phyloP scores from a whole-genome alignment of 2,113 vertebrate genomes.

The Setophaga coronata region DNA sequence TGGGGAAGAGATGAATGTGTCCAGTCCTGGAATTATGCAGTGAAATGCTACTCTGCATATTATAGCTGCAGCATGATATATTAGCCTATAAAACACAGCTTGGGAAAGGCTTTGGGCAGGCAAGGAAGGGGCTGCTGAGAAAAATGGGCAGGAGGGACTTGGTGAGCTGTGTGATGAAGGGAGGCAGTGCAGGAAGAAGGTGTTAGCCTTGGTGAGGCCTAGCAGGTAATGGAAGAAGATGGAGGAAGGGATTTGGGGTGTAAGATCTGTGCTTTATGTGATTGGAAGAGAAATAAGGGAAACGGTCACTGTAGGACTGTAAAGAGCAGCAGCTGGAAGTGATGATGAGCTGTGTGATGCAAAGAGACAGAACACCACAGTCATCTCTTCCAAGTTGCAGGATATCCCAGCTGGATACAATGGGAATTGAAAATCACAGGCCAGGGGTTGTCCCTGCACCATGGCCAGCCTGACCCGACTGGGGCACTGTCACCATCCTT shows the following conservation, averaged over 20 bases:
- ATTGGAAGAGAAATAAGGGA: background rate
- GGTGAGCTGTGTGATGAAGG: background rate
- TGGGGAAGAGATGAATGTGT: background rate
- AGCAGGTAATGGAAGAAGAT: rapidly evolving
- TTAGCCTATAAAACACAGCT: conserved; percentile 13
- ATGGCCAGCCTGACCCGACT: rapidly evolving
- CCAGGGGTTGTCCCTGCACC: background rate
- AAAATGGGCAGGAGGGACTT: background rate
- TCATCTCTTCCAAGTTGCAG: background rate
- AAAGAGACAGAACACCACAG: background rate
- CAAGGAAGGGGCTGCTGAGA: background rate
- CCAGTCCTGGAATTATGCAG: conserved; percentile 10
- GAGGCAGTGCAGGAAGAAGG: background rate
- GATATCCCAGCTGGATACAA: background rate
- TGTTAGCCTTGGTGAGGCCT: background rate
- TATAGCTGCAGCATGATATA: background rate
- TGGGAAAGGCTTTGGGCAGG: background rate
- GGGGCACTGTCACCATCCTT: background rate
- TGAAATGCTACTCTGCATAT: conserved; percentile 21
- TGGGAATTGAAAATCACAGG: background rate
- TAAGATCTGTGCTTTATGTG: background rate
- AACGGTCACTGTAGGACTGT: background rate
- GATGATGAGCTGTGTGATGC: background rate
- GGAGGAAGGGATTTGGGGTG: background rate
- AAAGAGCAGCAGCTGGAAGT: background rate